A percentile compares a stretch with the other conserved stretches of the same genome.
Evolutionary conservation across 2,113 vertebrate genomes (phyloP).

Genomic region (Tautogolabrus adspersus): DNA sequence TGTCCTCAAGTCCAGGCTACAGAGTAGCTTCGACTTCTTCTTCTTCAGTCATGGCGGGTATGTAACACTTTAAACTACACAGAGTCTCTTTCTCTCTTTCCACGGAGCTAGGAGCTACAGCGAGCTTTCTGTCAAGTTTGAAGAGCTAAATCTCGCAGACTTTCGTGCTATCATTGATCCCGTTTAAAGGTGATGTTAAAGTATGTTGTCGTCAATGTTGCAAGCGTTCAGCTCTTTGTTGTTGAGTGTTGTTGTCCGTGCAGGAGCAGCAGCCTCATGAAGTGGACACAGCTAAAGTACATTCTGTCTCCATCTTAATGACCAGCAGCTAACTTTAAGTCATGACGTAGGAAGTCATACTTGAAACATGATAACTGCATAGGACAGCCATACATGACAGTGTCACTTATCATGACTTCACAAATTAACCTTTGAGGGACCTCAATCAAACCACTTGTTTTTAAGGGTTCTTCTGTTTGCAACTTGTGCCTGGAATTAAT

Average conservation of each 20-base stretch:
- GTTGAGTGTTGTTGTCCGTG: not conserved
- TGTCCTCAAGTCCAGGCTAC: conserved; percentile 46
- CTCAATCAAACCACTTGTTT: not conserved
- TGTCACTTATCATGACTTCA: too few relatives aligned
- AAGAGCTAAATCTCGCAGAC: not conserved
- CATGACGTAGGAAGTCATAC: not conserved
- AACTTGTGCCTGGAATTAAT: too few relatives aligned
- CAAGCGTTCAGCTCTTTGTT: not conserved
- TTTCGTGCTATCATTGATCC: not conserved
- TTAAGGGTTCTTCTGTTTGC: too few relatives aligned
- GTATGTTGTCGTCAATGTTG: not conserved
- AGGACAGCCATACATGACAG: not conserved
- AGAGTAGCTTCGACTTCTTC: conserved; percentile 53
- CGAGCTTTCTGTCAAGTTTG: not conserved
- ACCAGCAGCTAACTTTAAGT: not conserved
- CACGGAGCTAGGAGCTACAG: not conserved
- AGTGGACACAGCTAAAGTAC: not conserved
- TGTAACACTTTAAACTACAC: conserved; percentile 12
- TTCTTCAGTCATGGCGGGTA: conserved; percentile 78
- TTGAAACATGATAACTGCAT: not conserved
- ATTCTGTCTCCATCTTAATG: not conserved
- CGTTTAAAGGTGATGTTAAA: not conserved
- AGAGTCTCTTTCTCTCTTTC: rapidly evolving
- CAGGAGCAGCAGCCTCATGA: not conserved
- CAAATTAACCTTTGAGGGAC: not conserved